These are phyloP conservation scores for Istiophorus platypterus DNA, from an alignment of 2,113 vertebrate genomes.

Conservation along the genomic window DNA sequence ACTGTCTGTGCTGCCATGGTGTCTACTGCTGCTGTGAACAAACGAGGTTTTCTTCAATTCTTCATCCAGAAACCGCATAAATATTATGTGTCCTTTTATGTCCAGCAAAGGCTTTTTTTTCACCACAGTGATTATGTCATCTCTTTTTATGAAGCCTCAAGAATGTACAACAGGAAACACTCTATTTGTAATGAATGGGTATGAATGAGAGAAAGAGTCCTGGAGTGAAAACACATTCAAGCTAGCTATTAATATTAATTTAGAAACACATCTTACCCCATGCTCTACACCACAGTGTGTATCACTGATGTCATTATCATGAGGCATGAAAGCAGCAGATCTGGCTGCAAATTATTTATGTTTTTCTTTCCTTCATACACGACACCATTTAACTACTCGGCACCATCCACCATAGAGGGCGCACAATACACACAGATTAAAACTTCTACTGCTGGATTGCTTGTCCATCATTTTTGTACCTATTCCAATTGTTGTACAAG, in stretches of 20 bases:
- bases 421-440: background rate
- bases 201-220: constrained; percentile 12
- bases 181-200: background rate
- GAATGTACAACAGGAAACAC: background rate
- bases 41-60: background rate
- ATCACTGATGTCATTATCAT: background rate
- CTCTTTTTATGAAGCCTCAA: constrained; percentile 15
- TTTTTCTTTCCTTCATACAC: background rate
- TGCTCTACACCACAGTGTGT: too few species aligned
- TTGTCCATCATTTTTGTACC: background rate
- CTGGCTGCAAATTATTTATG: background rate
- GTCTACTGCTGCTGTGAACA: background rate
- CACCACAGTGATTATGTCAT: constrained; percentile 17
- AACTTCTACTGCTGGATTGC: background rate
- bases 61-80: constrained; percentile 4
- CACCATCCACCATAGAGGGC: too few species aligned
- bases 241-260: too few species aligned
- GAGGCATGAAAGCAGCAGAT: background rate
- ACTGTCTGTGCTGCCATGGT: background rate
- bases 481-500: background rate
- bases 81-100: constrained; percentile 4
- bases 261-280: too few species aligned
- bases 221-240: constrained; percentile 2
- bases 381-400: background rate
- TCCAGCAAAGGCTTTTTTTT: constrained; percentile 22